phyloP scores from a whole-genome alignment of 2,797 vertebrate species.

The Momotus momota region DNA sequence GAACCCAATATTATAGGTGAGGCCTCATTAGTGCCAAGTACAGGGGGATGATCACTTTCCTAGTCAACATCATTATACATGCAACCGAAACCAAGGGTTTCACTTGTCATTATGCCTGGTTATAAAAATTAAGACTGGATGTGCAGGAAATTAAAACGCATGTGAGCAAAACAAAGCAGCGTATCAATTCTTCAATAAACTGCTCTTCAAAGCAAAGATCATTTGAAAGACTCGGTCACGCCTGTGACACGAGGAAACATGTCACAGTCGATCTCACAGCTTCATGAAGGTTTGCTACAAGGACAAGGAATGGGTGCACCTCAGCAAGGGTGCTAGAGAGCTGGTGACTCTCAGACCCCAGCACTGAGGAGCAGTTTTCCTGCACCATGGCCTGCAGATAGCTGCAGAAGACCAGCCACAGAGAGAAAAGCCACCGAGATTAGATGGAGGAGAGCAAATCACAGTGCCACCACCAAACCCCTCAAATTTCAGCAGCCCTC shows the following conservation, averaged over 20 bases:
- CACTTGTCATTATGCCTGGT: background rate
- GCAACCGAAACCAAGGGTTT: background rate
- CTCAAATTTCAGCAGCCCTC: background rate
- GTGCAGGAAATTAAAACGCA: background rate
- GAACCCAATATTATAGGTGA: background rate
- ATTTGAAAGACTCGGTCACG: background rate
- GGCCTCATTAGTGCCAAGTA: no score
- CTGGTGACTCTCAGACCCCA: rapidly evolving
- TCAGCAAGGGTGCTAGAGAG: background rate
- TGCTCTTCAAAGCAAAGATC: background rate
- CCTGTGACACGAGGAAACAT: background rate
- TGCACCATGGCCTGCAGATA: background rate
- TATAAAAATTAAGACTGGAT: background rate
- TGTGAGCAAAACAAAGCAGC: background rate
- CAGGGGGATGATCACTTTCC: no score
- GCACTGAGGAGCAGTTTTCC: background rate
- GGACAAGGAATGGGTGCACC: background rate
- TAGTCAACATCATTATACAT: background rate
- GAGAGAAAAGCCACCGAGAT: background rate
- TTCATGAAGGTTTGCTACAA: background rate
- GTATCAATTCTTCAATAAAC: background rate
- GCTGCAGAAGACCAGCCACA: background rate
- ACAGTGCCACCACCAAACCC: background rate
- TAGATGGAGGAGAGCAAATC: background rate
- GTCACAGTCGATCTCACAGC: background rate